These are phyloP conservation scores for Galerucella calmariensis DNA, from an alignment of 2,888 invertebrate species.

Conservation along the genomic window DNA sequence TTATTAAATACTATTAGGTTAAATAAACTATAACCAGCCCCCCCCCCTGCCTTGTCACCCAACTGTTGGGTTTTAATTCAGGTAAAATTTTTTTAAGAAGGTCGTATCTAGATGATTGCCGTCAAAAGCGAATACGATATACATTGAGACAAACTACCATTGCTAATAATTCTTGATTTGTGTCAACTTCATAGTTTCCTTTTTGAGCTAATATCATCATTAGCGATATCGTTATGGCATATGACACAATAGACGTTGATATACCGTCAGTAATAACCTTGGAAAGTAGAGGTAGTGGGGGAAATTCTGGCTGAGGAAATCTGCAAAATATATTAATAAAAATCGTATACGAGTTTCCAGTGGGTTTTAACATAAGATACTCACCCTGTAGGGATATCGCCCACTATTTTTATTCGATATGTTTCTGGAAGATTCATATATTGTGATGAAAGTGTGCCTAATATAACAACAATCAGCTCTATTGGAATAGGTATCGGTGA, in stretches of 20 bases:
- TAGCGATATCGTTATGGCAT: slow-evolving; percentile 80
- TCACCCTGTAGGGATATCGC: slow-evolving; percentile 76
- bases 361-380: slow-evolving; percentile 33
- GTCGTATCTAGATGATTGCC: too few species aligned
- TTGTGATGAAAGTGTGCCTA: slow-evolving; percentile 75
- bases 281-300: slow-evolving; percentile 69
- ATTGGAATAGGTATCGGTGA: slow-evolving; percentile 79
- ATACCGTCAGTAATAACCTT: slow-evolving; percentile 71
- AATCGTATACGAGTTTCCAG: too few species aligned
- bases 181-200: slow-evolving; percentile 74
- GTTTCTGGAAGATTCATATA: slow-evolving; percentile 67
- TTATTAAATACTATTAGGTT: too few species aligned
- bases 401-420: slow-evolving; percentile 71
- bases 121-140: not conserved
- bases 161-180: slow-evolving; percentile 80
- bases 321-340: slow-evolving; percentile 55
- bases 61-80: too few species aligned
- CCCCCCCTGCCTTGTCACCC: too few species aligned
- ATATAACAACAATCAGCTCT: slow-evolving; percentile 77
- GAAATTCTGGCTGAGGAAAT: slow-evolving; percentile 70
- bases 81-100: too few species aligned
- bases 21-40: too few species aligned
- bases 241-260: slow-evolving; percentile 77
- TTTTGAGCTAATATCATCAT: slow-evolving; percentile 80
- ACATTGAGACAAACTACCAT: slow-evolving; percentile 60